Base-by-base conservation (phyloP, 1,140 invertebrate genomes). In the Rhagoletis zephyria region DNA sequence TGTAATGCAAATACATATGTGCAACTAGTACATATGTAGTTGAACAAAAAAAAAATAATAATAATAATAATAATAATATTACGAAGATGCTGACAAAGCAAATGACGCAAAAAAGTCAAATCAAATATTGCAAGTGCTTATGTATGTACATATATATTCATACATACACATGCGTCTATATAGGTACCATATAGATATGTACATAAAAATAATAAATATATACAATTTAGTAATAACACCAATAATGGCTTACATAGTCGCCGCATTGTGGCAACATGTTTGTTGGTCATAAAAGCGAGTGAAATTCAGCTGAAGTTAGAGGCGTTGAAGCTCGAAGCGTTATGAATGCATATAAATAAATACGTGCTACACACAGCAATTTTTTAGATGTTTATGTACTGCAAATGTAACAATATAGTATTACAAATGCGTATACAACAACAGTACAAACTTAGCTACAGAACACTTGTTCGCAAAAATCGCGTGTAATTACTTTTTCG, bases 181-280 rank as follows among this genome's bases (percentile, higher is more conserved):
- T 40, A 56, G 5, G 51, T 3, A 56, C 2, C 51, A 0, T 30
- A 56, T 10, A 56, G 10, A 56, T 56, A 56, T 10, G 1, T 30
- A 30, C 30, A 30, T 30, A 30, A 30, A 30, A 30, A 30, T 30
- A 0, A 30, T 30, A 30, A 30, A 30, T 30, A 30, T 67, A 42
- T 42, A 67, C 6, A 67, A 67, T 40, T 67, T 67, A 12, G 65
- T 42, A 67, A 74, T 45, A 74, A 45, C 45, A 10, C 40, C 67
- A 74, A 74, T 48, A 48, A 45, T 48, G 67, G 65, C 19, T 2
- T 30, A 42, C 65, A 67, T 1, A 74, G 42, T n/a, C 67, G 45
- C 40, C 14, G 42, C 42, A 74, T 48, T 67, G 67, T 14, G 67
- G 67, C 67, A 48, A 74, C 67, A 74, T 74, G 67, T 74, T 74